phyloP scores from a whole-genome alignment of 2,797 vertebrate species.

The Clarias platycephalus region DNA sequence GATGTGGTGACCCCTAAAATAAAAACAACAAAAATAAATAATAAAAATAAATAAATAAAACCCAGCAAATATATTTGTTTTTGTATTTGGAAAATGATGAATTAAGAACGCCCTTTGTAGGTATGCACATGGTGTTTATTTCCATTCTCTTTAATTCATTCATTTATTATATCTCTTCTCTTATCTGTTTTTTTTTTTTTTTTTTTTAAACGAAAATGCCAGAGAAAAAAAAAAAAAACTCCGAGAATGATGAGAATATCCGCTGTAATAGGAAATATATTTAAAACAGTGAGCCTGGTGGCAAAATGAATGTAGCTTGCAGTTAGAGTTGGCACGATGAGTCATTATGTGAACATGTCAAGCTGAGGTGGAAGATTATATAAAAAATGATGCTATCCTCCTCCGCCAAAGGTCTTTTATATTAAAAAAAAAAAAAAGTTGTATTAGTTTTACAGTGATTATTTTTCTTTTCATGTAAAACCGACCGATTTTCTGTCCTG shows the following conservation, averaged over 20 bases:
- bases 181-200: background rate
- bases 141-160: background rate
- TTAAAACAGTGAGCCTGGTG: constrained; percentile 43
- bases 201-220: background rate
- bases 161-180: background rate
- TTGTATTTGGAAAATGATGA: background rate
- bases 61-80: background rate
- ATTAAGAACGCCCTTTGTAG: background rate
- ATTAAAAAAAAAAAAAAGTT: background rate
- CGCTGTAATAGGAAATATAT: constrained; percentile 31
- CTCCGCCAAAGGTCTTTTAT: constrained; percentile 17
- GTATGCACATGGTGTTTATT: background rate
- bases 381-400: constrained; percentile 19
- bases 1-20: too few species aligned
- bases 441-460: constrained; percentile 18
- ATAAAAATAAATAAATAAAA: too few species aligned
- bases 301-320: constrained; percentile 42
- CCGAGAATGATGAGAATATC: background rate
- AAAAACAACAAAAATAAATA: too few species aligned
- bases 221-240: background rate
- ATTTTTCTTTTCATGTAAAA: constrained; percentile 14
- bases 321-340: constrained; percentile 35
- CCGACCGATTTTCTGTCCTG: background rate
- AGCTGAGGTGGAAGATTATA: constrained; percentile 33
- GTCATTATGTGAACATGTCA: constrained; percentile 26